Base-by-base conservation (phyloP, 2,113 vertebrate genomes). In the Gallinago undulata region DNA sequence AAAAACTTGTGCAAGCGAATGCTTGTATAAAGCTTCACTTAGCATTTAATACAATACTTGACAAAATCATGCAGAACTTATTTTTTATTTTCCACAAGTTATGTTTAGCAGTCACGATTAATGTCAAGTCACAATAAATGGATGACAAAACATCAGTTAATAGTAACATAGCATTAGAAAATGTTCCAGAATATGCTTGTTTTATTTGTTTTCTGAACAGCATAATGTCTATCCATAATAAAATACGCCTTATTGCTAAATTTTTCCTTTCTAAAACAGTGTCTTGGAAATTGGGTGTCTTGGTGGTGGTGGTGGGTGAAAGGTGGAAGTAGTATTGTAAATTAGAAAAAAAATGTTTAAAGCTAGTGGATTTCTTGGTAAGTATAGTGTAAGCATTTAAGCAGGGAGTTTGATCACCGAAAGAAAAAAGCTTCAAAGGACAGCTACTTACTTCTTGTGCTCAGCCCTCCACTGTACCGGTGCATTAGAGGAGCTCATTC, bases 361-460 rank as follows among this genome's bases (percentile, higher is more conserved):
- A 78, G 53, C 13, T 68, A 22, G 66, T 76, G 25, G 31, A 77
- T 89, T 87, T 60, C 62, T 69, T 91, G 50, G 1, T 11, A 79
- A 69, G 66, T 62, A n/a, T 4, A 84, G 25, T 37, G 57, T 30
- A 81, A 62, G 74, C 74, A 84, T 84, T 92, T 93, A 88, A 86
- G 41, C 25, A 74, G 23, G 33, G 47, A 84, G 85, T 93, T 96
- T n/a, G 85, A 87, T 70, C 73, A 79, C 28, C 21, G 63, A 69
- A 84, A 87, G 74, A 56, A 91, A 87, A 74, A 85, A 87, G 41
- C 94, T 96, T 95, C 95, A 96, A 94, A 96, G 91, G 80, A 87
- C n/a, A 56, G 45, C 45, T 64, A 57, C 64, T 57, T 72, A 50
- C 31, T 92, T 92, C 72, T 93, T 87, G 73, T 89, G 84, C 78